A percentile compares a stretch with the other conserved stretches of the same genome.
These are phyloP conservation scores for Agonum fuliginosum DNA, from an alignment of 2,888 invertebrate genomes.

Conservation along the genomic window DNA sequence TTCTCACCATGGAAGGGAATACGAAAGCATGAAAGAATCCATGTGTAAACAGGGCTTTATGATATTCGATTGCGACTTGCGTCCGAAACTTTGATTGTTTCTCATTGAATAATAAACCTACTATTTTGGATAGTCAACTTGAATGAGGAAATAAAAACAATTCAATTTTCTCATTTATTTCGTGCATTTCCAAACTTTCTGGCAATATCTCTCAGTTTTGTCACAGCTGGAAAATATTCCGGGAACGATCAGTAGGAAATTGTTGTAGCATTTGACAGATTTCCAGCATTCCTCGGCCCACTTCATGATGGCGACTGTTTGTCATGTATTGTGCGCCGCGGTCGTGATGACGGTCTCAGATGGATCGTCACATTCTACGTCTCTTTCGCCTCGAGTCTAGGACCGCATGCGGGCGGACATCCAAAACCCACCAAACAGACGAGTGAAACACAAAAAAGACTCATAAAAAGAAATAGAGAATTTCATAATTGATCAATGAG, in stretches of 20 bases:
- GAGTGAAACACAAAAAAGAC: slow-evolving; percentile 22
- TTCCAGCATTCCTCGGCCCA: slow-evolving; percentile 32
- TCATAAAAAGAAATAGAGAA: slow-evolving; percentile 2
- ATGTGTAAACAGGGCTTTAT: too few species aligned
- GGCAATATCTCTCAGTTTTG: too few species aligned
- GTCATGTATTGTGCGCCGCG: slow-evolving; percentile 42
- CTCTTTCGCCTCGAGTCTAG: too few species aligned
- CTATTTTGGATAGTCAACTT: too few species aligned
- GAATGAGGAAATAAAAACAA: too few species aligned
- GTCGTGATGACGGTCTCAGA: slow-evolving; percentile 37
- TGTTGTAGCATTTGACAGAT: slow-evolving; percentile 41
- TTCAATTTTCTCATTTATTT: too few species aligned
- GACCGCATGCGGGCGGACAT: slow-evolving; percentile 9
- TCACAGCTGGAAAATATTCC: background rate
- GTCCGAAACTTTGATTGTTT: too few species aligned
- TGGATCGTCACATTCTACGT: slow-evolving; percentile 26
- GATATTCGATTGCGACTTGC: too few species aligned
- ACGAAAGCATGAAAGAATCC: too few species aligned
- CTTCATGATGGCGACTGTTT: slow-evolving; percentile 45
- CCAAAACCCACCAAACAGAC: slow-evolving; percentile 8
- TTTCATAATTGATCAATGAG: background rate
- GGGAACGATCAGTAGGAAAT: background rate
- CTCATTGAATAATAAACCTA: too few species aligned
- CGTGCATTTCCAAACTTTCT: too few species aligned
- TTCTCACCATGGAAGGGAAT: too few species aligned